These are phyloP conservation scores for Syngnathus scovelli DNA, from an alignment of 2,113 vertebrate species.

Conservation along the genomic window DNA sequence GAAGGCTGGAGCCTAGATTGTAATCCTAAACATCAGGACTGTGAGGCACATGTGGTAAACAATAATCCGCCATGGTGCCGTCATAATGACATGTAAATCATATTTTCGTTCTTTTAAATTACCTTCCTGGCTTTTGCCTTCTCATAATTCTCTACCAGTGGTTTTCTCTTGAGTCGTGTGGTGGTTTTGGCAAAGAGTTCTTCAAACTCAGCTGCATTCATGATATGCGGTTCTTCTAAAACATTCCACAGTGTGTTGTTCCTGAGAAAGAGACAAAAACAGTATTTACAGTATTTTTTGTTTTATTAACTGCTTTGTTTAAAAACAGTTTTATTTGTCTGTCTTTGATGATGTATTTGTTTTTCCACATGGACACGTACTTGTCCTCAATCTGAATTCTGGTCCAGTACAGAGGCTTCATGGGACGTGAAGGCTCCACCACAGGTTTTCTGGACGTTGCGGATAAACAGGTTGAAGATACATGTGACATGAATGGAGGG, in stretches of 20 bases:
- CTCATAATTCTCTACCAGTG: conserved; percentile 83
- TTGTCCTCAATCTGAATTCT: conserved; percentile 85
- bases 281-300: background rate
- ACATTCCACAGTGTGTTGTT: conserved; percentile 80
- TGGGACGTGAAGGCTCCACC: conserved; percentile 83
- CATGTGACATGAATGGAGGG: conserved; percentile 26
- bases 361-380: conserved; percentile 60
- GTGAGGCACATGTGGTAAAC: too few species aligned
- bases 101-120: background rate
- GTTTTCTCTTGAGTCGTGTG: conserved; percentile 84
- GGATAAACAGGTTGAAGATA: conserved; percentile 43
- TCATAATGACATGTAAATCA: background rate
- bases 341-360: background rate
- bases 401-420: conserved; percentile 96
- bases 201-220: conserved; percentile 84
- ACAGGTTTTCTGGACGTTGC: conserved; percentile 75
- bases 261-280: conserved; percentile 32
- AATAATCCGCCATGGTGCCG: conserved; percentile 9
- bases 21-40: too few species aligned
- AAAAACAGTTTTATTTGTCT: background rate
- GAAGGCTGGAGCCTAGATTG: too few species aligned
- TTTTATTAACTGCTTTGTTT: background rate
- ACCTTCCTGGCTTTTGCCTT: conserved; percentile 88
- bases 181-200: conserved; percentile 89
- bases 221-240: conserved; percentile 83